These are phyloP conservation scores for Nebria brevicollis DNA, from an alignment of 2,888 invertebrate genomes.

Conservation along the genomic window DNA sequence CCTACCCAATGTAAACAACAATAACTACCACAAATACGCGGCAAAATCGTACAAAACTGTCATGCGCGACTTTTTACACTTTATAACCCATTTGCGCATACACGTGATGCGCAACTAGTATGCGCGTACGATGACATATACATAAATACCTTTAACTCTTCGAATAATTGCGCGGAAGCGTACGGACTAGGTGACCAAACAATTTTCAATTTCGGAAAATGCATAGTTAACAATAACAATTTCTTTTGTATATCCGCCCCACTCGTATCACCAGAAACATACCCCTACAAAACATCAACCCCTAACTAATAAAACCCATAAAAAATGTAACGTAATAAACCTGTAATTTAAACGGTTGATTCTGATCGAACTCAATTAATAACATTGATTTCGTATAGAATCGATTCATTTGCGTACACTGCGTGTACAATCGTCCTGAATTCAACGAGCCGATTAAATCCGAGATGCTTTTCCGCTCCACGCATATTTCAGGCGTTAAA, in stretches of 20 bases:
- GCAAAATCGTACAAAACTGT: background rate
- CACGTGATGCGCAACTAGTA: background rate
- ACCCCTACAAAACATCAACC: constrained; percentile 68
- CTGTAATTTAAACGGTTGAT: constrained; percentile 90
- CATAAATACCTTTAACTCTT: constrained; percentile 83
- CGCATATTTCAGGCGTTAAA: constrained; percentile 94
- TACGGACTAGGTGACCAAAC: constrained; percentile 98
- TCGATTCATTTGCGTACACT: constrained; percentile 93
- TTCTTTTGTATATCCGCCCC: constrained; percentile 86
- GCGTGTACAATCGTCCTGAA: constrained; percentile 94
- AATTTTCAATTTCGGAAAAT: constrained; percentile 91
- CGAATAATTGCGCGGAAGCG: constrained; percentile 95
- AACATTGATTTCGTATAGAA: constrained; percentile 89
- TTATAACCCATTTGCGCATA: constrained; percentile 3
- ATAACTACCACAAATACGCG: background rate
- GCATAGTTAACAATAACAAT: constrained; percentile 90
- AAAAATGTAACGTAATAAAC: constrained; percentile 60
- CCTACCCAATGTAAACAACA: constrained; percentile 63
- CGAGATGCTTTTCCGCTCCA: constrained; percentile 95
- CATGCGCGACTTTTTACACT: constrained; percentile 12
- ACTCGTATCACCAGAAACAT: constrained; percentile 79
- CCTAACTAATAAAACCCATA: background rate
- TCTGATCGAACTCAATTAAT: constrained; percentile 95
- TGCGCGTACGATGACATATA: constrained; percentile 21
- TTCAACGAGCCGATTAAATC: constrained; percentile 96